phyloP scores from a whole-genome alignment of 2,888 invertebrate species.

The Cryptus armator region DNA sequence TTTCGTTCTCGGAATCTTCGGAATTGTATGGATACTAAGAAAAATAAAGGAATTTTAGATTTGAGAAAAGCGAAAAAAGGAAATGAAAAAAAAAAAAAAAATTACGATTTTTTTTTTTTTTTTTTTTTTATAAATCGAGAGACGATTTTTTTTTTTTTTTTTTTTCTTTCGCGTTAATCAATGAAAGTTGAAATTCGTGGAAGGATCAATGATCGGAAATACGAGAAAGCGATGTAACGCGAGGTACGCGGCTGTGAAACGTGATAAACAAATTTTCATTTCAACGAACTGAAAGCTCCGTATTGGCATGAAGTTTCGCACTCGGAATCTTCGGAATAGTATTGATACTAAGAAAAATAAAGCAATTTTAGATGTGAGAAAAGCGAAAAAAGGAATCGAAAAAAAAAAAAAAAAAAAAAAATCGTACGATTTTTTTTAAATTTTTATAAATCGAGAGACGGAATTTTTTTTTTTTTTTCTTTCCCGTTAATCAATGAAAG shows the following conservation, averaged over 20 bases:
- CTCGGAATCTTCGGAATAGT: conserved; percentile 7
- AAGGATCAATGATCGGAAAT: conserved; percentile 14
- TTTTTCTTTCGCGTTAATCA: background rate
- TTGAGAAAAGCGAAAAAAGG: background rate
- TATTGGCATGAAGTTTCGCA: conserved; percentile 35
- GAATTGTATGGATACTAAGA: background rate
- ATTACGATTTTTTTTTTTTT: too few species aligned
- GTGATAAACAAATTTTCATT: conserved; percentile 40
- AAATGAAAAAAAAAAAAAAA: background rate
- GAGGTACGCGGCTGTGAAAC: conserved; percentile 11
- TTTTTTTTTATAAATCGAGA: too few species aligned
- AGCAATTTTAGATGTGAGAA: background rate
- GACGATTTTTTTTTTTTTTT: background rate
- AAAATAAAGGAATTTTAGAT: background rate
- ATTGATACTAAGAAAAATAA: background rate
- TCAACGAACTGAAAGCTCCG: conserved; percentile 8
- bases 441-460: too few species aligned
- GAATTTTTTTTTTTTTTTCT: background rate
- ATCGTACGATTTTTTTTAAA: too few species aligned
- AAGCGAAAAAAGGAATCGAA: background rate
- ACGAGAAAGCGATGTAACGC: background rate
- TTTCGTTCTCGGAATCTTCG: too few species aligned
- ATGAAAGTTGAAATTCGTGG: background rate
- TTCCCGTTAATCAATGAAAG: background rate
- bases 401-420: background rate